Conservation (phyloP, 2,113 vertebrate genomes). For the Ctenomys sociabilis region DNA sequence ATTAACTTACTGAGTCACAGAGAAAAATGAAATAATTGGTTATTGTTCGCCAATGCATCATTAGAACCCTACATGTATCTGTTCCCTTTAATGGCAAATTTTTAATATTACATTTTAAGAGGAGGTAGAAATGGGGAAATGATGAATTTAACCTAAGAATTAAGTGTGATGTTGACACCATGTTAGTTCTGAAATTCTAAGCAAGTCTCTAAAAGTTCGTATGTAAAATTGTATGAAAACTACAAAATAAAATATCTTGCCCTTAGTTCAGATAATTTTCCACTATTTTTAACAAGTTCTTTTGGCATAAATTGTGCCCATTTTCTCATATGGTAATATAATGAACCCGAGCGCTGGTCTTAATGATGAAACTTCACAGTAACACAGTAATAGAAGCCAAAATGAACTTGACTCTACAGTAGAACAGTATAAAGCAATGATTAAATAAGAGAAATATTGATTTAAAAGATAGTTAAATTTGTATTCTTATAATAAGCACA, state of each 20-base stretch:
- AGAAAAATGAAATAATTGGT: constrained; percentile 50
- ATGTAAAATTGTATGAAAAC: constrained; percentile 25
- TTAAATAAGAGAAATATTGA: neutral
- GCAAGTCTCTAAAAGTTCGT: constrained; percentile 38
- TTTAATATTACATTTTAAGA: no score
- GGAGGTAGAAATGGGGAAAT: no score
- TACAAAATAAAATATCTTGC: constrained; percentile 20
- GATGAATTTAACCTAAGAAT: neutral
- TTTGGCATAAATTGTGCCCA: neutral
- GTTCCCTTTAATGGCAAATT: neutral
- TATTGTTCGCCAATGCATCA: constrained; percentile 50
- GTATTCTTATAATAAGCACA: neutral
- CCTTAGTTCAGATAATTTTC: neutral
- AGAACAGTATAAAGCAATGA: constrained; percentile 31
- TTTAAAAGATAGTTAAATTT: neutral
- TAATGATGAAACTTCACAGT: constrained; percentile 7
- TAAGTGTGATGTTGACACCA: constrained; percentile 13
- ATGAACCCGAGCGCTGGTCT: neutral
- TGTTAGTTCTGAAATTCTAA: neutral
- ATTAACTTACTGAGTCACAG: constrained; percentile 28
- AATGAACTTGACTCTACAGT: constrained; percentile 2
- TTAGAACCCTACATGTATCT: neutral
- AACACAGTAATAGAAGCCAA: neutral
- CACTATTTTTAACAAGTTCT: constrained; percentile 27
- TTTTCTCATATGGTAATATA: neutral